Evolutionary conservation across 2,797 vertebrate species (phyloP), one percentile per base, ranked within the genome.

Genomic region (Scleropages formosus): DNA sequence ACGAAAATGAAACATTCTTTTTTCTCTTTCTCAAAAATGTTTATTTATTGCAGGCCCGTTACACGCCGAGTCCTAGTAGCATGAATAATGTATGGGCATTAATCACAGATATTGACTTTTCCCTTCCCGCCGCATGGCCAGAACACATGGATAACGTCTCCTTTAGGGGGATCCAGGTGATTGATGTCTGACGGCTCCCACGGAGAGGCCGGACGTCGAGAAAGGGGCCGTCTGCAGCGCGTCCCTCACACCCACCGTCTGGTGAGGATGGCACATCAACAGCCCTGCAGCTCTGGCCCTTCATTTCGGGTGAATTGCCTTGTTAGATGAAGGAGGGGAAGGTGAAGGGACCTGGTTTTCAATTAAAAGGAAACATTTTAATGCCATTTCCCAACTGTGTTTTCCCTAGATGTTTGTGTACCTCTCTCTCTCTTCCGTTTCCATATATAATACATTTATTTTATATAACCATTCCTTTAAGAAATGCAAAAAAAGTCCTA

Each of bases 31-130:
- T 16, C 11, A 24, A 73, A 78, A 59, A 64, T 60, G 69, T 77
- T 47, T 82, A 65, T 76, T 64, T 76, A 79, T 73, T 75, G 76
- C 53, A 65, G 15, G 9, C 60, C 46, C 53, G 53, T 62, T 15
- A 67, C 61, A 15, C 11, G 12, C n/a, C 31, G 15, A 24, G 56
- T 63, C 39, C 60, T 60, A 49, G 8, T 24, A 24, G 51, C 22
- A 53, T 82, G 75, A 82, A 80, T 78, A 80, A 79, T 80, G 75
- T 73, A 82, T 69, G 74, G 72, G 51, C 62, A 80, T 80, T 76
- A 62, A 72, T 80, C 75, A 80, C 66, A 65, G 71, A 72, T 79
- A 68, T 60, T 10, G 31, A 75, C 63, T 46, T 67, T 20, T 44
- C 8, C 15, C n/a, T 75, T 66, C 73, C 47, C n/a, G 46, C 49